phyloP scores from a whole-genome alignment of 2,797 vertebrate genomes.

The Gymnodraco acuticeps region DNA sequence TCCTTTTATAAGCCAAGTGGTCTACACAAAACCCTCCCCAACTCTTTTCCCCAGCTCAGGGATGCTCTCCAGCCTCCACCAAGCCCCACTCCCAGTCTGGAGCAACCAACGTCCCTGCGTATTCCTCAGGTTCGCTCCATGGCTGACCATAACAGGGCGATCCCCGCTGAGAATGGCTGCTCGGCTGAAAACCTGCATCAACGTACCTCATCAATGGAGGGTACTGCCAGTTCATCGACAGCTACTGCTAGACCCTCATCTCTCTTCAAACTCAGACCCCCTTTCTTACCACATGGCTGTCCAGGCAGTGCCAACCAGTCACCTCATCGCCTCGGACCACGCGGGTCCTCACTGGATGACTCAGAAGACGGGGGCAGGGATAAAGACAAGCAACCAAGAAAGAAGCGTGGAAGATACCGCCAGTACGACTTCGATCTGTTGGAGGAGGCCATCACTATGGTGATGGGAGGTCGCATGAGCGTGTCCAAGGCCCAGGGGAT shows the following conservation, averaged over 20 bases:
- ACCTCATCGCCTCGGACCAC: constrained; percentile 71
- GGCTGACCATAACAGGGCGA: constrained; percentile 87
- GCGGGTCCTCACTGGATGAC: constrained; percentile 88
- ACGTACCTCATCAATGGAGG: constrained; percentile 78
- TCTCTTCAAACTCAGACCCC: constrained; percentile 77
- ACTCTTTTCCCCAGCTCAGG: constrained; percentile 83
- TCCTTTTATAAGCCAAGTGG: constrained; percentile 91
- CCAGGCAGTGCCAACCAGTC: constrained; percentile 65
- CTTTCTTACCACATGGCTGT: constrained; percentile 67
- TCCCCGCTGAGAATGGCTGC: constrained; percentile 89
- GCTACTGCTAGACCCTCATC: constrained; percentile 65
- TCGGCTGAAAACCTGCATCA: constrained; percentile 92
- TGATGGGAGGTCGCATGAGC: constrained; percentile 98
- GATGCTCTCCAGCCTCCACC: constrained; percentile 75
- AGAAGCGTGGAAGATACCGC: constrained; percentile 97
- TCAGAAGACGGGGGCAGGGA: constrained; percentile 92
- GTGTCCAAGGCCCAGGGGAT: constrained; percentile 99
- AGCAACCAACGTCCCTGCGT: constrained; percentile 91
- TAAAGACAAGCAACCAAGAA: constrained; percentile 97
- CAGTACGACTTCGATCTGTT: constrained; percentile 98
- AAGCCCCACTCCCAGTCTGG: constrained; percentile 78
- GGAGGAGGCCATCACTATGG: constrained; percentile 99
- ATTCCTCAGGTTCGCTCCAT: constrained; percentile 97
- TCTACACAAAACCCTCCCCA: constrained; percentile 92
- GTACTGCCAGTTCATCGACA: constrained; percentile 55